Base-by-base conservation (phyloP, 92 coral and sea anemone genomes). In the Phenganax stokvisi region DNA sequence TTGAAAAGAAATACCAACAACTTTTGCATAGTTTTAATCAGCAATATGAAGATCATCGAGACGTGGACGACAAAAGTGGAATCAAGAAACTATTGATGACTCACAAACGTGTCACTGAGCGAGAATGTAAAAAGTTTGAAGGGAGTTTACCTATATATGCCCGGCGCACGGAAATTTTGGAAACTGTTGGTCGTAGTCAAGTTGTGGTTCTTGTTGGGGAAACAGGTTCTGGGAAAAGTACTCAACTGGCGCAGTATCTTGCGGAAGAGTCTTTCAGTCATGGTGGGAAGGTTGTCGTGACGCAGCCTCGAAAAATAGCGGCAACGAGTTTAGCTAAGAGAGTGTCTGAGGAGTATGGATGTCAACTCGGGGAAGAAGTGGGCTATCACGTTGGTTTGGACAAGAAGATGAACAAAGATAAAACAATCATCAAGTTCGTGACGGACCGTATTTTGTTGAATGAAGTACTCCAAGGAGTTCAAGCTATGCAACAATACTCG, bases 191-290 rank as follows among this genome's bases (percentile, higher is more conserved):
- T 75, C 74, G 84, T 25, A 83, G 87, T 71, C 96, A 94, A 77
- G 97, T 94, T 8, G 71, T 87, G 66, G 83, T 94, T 61, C 80
- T 94, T 61, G 63, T 94, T 37, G 98, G 97, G 16, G 98, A 94
- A 84, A 94, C 98, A 29, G 98, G 97, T 17, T 94, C 98, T 0
- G 98, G 98, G 44, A 94, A 94, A 76, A 94, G 98, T 72, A 94
- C 97, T 3, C 98, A 94, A 81, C 66, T 94, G 72, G 90, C 92
- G 16, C 97, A 92, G 70, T 94, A 90, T 66, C 87, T 94, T 6
- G 92, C 89, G 29, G 98, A 94, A 52, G 91, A 91, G 3, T 89
- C 89, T 2, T 87, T 85, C 71, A 87, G 92, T 12, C 80, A 87
- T 12, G 57, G 79, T 7, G 86, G 89, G 11, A 31, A 75, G 9